phyloP scores from a whole-genome alignment of 2,113 vertebrate species.

The Felis chaus region DNA sequence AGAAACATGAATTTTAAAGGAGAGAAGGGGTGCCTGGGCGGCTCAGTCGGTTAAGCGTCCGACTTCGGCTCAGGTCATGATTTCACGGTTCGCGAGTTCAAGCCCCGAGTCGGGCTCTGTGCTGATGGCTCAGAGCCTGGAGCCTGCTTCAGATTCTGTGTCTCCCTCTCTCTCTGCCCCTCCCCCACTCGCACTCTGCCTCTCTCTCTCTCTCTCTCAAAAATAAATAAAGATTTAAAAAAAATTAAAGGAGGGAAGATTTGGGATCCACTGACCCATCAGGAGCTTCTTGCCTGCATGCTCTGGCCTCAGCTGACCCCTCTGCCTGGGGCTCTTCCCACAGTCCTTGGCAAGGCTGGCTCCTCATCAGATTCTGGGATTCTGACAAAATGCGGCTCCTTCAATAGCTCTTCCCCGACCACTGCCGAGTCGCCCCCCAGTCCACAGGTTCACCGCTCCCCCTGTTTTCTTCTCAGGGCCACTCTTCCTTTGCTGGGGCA shows the following conservation, averaged over 20 bases:
- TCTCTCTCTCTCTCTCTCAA: too few species aligned
- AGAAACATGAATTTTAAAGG: not conserved
- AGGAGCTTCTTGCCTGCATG: not conserved
- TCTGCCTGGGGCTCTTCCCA: not conserved
- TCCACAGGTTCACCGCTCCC: rapidly evolving
- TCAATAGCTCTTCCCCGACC: not conserved
- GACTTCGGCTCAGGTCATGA: too few species aligned
- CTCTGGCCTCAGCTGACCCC: too few species aligned
- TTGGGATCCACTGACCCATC: not conserved
- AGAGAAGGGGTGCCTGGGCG: not conserved
- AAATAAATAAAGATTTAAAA: too few species aligned
- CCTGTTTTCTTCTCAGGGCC: not conserved
- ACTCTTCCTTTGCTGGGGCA: not conserved
- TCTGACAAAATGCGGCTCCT: not conserved
- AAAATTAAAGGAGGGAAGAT: not conserved
- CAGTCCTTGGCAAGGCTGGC: not conserved
- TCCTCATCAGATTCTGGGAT: too few species aligned
- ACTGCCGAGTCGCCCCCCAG: rapidly evolving
- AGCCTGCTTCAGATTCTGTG: too few species aligned
- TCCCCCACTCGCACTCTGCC: too few species aligned
- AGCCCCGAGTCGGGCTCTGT: too few species aligned
- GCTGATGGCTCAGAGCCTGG: too few species aligned
- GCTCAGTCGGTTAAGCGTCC: too few species aligned
- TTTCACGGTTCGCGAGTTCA: too few species aligned
- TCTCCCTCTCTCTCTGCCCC: too few species aligned